A percentile compares a stretch with the other conserved stretches of the same genome.
phyloP scores from a whole-genome alignment of 2,113 vertebrate genomes.

The Cinclus mexicanus region DNA sequence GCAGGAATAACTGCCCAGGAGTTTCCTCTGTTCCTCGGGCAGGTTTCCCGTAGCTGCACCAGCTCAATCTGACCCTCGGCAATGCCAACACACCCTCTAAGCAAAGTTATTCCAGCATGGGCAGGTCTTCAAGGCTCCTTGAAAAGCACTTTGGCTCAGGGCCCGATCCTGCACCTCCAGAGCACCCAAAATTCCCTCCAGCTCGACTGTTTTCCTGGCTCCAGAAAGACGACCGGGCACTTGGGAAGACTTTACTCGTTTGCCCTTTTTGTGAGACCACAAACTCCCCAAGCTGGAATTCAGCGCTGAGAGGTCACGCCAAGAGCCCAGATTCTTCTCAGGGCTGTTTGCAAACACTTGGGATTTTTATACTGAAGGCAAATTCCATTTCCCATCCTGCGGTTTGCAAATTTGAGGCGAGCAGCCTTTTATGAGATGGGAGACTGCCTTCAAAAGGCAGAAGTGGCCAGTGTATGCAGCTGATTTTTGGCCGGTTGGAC shows the following conservation, averaged over 20 bases:
- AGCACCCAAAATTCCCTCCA: neutral
- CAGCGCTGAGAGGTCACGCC: neutral
- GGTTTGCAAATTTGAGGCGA: constrained; percentile 38
- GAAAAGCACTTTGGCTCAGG: neutral
- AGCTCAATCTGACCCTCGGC: neutral
- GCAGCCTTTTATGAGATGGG: constrained; percentile 10
- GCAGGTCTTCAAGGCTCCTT: neutral
- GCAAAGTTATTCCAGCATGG: neutral
- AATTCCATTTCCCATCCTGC: constrained; percentile 55
- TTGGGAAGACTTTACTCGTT: neutral
- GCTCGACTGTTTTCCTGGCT: neutral
- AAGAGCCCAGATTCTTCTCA: constrained; percentile 19
- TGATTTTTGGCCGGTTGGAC: neutral
- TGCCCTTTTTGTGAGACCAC: neutral
- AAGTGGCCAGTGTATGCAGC: neutral
- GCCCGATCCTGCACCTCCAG: neutral
- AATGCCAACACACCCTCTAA: fast-evolving
- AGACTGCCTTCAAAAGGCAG: neutral
- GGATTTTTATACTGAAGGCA: constrained; percentile 48
- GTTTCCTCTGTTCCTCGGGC: neutral
- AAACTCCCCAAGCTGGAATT: constrained; percentile 38
- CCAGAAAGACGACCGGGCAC: fast-evolving
- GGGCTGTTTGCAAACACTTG: constrained; percentile 58
- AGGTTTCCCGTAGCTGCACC: neutral
- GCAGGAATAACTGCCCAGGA: neutral